phyloP scores from a whole-genome alignment of 2,797 vertebrate genomes.

The Clarias platycephalus region DNA sequence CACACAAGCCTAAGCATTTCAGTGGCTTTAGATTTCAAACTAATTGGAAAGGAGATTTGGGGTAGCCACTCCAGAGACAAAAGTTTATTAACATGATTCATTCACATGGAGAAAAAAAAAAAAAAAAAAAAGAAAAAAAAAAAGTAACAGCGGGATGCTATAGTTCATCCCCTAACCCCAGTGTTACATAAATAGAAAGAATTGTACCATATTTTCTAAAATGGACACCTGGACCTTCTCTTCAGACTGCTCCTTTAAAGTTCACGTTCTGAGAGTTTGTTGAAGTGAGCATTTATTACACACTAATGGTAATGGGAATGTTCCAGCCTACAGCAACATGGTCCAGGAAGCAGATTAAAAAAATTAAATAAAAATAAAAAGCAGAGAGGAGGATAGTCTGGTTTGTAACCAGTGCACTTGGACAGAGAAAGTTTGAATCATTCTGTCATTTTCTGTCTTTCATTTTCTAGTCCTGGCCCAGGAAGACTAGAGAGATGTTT shows the following conservation, averaged over 20 bases:
- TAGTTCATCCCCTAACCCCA: conserved; percentile 13
- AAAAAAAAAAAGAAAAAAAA: conserved; percentile 13
- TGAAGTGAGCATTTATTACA: conserved; percentile 5
- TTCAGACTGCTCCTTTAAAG: conserved; percentile 8
- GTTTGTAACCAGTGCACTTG: not conserved
- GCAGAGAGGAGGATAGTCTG: not conserved
- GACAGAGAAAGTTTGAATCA: not conserved
- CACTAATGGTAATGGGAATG: conserved; percentile 47
- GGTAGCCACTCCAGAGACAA: not conserved
- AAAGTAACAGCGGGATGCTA: conserved; percentile 3
- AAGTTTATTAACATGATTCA: conserved; percentile 49
- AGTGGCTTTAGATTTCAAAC: conserved; percentile 75
- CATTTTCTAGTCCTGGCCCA: conserved; percentile 39
- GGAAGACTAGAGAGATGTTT: conserved; percentile 40
- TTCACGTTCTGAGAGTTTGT: conserved; percentile 20
- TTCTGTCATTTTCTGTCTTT: conserved; percentile 26
- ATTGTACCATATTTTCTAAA: conserved; percentile 66
- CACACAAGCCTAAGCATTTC: conserved; percentile 76
- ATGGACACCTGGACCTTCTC: conserved; percentile 40
- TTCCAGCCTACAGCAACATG: conserved; percentile 38
- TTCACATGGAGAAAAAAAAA: conserved; percentile 66
- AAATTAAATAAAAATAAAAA: not conserved
- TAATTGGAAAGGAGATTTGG: conserved; percentile 47
- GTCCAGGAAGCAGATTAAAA: conserved; percentile 10
- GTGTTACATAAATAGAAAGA: conserved; percentile 47